Evolutionary conservation across 2,888 invertebrate genomes (phyloP).

Genomic region (Pandemis heparana): DNA sequence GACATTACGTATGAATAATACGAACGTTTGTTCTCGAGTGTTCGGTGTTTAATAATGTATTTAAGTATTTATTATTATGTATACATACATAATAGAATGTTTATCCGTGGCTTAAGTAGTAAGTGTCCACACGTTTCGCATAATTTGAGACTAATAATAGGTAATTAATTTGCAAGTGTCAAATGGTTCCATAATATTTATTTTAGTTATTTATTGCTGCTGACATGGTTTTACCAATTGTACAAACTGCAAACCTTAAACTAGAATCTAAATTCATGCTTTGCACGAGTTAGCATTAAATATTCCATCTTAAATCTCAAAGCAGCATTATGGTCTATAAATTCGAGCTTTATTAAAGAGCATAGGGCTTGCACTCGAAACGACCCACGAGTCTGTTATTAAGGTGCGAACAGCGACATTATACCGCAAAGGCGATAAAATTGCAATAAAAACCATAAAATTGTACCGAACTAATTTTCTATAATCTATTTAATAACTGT

Average conservation of each 20-base stretch:
- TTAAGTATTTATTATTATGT: too few relatives aligned
- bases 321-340: slow-evolving; percentile 16
- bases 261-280: neutral
- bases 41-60: too few relatives aligned
- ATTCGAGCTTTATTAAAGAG: slow-evolving; percentile 26
- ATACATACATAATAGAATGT: too few relatives aligned
- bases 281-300: slow-evolving; percentile 2
- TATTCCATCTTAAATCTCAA: slow-evolving; percentile 21
- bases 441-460: slow-evolving; percentile 35
- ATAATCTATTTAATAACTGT: slow-evolving; percentile 36
- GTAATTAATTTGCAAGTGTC: too few relatives aligned
- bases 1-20: too few relatives aligned
- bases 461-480: slow-evolving; percentile 39
- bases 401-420: slow-evolving; percentile 36
- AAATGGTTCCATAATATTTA: too few relatives aligned
- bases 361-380: slow-evolving; percentile 25
- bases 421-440: slow-evolving; percentile 36
- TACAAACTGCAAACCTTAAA: neutral
- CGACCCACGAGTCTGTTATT: slow-evolving; percentile 28
- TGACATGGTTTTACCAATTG: too few relatives aligned
- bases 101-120: too few relatives aligned
- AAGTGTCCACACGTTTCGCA: too few relatives aligned
- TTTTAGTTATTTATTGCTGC: too few relatives aligned
- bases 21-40: too few relatives aligned
- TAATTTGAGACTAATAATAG: too few relatives aligned